Evolutionary conservation across 2,113 vertebrate genomes (phyloP).

Genomic region (Tetrax tetrax): DNA sequence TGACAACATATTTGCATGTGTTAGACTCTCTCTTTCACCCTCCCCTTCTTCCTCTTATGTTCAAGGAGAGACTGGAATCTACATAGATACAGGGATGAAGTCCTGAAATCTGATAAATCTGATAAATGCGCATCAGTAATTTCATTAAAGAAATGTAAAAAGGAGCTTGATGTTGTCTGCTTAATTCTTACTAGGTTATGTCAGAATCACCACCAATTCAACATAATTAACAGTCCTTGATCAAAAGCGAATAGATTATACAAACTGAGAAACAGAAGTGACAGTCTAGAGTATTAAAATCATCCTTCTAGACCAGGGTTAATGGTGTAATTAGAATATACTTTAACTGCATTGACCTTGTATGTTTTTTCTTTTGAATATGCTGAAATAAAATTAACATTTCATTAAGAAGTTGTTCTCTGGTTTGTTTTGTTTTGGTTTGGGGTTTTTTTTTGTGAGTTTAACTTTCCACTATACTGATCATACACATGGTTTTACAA

Average conservation of each 20-base stretch:
- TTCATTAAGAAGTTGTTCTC: slow-evolving; percentile 40
- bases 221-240: slow-evolving; percentile 55
- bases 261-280: slow-evolving; percentile 55
- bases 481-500: neutral
- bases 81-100: neutral
- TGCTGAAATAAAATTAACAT: slow-evolving; percentile 58
- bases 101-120: slow-evolving; percentile 24
- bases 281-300: slow-evolving; percentile 45
- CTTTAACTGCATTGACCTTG: slow-evolving; percentile 47
- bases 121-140: slow-evolving; percentile 19
- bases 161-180: slow-evolving; percentile 45
- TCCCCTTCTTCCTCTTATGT: neutral
- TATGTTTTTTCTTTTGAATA: slow-evolving; percentile 27
- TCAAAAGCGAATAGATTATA: slow-evolving; percentile 56
- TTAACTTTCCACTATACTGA: neutral
- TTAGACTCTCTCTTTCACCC: neutral
- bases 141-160: slow-evolving; percentile 61
- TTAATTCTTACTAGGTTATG: slow-evolving; percentile 62
- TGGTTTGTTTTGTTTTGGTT: neutral
- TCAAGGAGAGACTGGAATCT: neutral
- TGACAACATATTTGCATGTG: slow-evolving; percentile 24
- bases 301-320: slow-evolving; percentile 46
- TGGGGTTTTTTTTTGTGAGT: neutral
- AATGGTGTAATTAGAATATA: slow-evolving; percentile 58
- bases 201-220: slow-evolving; percentile 44